Base-by-base conservation (phyloP, 2,888 invertebrate species). In the Caenorhabditis macrosperma region DNA sequence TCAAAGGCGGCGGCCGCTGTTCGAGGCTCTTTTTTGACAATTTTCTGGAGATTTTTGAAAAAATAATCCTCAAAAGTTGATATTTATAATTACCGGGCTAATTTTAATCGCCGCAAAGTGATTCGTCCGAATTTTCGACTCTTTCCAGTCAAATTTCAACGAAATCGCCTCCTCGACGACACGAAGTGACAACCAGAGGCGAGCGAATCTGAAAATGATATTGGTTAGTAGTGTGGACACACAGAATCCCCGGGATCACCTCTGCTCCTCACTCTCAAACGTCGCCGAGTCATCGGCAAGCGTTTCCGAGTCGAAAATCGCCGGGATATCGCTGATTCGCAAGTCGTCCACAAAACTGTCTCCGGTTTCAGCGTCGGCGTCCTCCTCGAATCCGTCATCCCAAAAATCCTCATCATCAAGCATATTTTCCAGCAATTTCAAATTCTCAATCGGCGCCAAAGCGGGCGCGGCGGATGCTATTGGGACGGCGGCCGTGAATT, bases 141-240 rank as follows among this genome's bases (percentile, higher is more conserved):
- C 68, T 50, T 81, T 81, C 86, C 87, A 88, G 60, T 81, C 78
- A 48, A 85, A 86, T 59, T 88, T 83, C 33, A 89, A 60, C 5
- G 89, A 86, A 5, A 76, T 63, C 30, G 87, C 84, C 41, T 88
- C 88, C 67, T 89, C 89, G 15, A 88, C 82, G 7, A 84, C 74
- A 22, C 87, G 80, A 10, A 89, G 69, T 9, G 80, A 57, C 10
- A 71, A 30, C 89, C 89, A 89, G 12, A 88, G 33, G 24, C 61
- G 28, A 4, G 78, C 38, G 24, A 35, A 69, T 38, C 69, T 67
- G 55, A 7, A 54, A 54, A n/a, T n/a, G n/a, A n/a, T n/a, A 26
- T 54, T 22, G 54, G 5, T n/a, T 55, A 41, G 20, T 24, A n/a
- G n/a, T n/a, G n/a, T n/a, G n/a, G n/a, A n/a, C n/a, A n/a, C n/a